Evolutionary conservation across 2,888 invertebrate genomes (phyloP).

Genomic region (Scaeva pyrastri): DNA sequence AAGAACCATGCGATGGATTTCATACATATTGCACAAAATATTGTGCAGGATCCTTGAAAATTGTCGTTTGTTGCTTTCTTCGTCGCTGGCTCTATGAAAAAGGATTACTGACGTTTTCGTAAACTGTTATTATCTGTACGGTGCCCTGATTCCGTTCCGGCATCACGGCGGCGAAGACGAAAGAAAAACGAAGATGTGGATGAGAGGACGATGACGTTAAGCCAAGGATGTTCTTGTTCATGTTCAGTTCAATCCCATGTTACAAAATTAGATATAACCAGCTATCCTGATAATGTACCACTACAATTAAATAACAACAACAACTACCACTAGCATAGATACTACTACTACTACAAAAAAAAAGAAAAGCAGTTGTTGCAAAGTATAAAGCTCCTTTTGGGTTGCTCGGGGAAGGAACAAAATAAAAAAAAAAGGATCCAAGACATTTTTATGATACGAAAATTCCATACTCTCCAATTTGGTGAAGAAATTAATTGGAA

Average conservation of each 20-base stretch:
- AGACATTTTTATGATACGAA: slow-evolving; percentile 23
- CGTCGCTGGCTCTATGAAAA: slow-evolving; percentile 60
- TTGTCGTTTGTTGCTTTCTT: slow-evolving; percentile 57
- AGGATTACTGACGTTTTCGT: slow-evolving; percentile 74
- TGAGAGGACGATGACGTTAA: background rate
- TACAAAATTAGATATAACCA: slow-evolving; percentile 49
- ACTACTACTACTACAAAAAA: background rate
- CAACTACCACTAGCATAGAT: background rate
- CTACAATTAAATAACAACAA: slow-evolving; percentile 20
- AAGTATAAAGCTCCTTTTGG: slow-evolving; percentile 37
- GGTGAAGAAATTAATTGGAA: slow-evolving; percentile 69
- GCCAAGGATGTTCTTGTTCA: slow-evolving; percentile 5
- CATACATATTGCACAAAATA: slow-evolving; percentile 71
- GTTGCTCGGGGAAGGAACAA: background rate
- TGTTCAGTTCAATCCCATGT: slow-evolving; percentile 20
- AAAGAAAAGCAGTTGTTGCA: slow-evolving; percentile 30
- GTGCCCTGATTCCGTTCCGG: slow-evolving; percentile 71
- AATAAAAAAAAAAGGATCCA: background rate
- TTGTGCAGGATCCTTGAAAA: slow-evolving; percentile 74
- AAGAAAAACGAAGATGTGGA: too few species aligned
- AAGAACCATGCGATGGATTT: slow-evolving; percentile 56
- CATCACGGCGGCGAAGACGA: background rate
- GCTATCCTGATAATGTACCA: background rate
- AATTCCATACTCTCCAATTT: slow-evolving; percentile 55
- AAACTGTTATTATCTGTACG: slow-evolving; percentile 74